Percentiles rank a stretch among this genome's conserved stretches.
Evolutionary conservation across 2,113 vertebrate species (phyloP).

Genomic region (Rhinoderma darwinii): DNA sequence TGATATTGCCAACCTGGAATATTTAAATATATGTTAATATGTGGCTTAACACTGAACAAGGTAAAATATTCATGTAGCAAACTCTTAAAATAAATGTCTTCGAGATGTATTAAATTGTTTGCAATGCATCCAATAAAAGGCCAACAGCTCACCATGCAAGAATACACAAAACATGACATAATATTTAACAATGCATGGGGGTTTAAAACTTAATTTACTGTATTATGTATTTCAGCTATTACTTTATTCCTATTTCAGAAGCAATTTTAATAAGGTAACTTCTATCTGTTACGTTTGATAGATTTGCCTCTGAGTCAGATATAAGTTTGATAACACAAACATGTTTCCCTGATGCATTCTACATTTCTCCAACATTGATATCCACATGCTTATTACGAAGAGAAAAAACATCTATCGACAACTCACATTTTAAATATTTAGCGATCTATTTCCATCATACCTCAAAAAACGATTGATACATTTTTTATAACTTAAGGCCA

Average conservation of each 20-base stretch:
- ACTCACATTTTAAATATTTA: background rate
- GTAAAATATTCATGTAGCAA: background rate
- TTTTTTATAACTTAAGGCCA: background rate
- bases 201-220: background rate
- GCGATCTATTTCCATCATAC: background rate
- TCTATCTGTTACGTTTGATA: background rate
- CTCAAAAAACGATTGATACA: background rate
- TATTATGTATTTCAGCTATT: background rate
- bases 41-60: constrained; percentile 2
- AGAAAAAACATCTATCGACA: background rate
- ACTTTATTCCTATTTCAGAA: background rate
- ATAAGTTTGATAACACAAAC: background rate
- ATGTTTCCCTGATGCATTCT: background rate
- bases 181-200: background rate
- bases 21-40: constrained; percentile 23
- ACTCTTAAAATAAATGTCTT: background rate
- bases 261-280: background rate
- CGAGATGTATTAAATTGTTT: background rate
- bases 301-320: background rate
- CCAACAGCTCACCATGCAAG: too few relatives aligned
- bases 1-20: constrained; percentile 25
- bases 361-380: background rate
- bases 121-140: background rate
- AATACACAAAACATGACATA: background rate
- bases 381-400: background rate